phyloP scores from a whole-genome alignment of 2,888 invertebrate genomes.

The Metellina segmentata region DNA sequence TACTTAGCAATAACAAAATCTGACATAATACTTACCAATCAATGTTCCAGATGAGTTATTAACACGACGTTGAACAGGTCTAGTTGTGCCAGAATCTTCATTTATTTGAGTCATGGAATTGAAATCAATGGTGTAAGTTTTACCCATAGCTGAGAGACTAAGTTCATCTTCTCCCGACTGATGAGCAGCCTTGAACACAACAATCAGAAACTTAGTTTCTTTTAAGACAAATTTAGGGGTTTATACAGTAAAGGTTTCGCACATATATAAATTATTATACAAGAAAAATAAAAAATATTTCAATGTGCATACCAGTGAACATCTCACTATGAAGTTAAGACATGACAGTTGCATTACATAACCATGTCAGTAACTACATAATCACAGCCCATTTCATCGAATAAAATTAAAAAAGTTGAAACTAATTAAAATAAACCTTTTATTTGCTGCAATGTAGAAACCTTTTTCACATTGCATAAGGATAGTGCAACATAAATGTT shows the following conservation, averaged over 20 bases:
- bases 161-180: constrained; percentile 97
- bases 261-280: too few species aligned
- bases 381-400: too few species aligned
- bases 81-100: constrained; percentile 96
- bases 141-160: constrained; percentile 93
- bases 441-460: too few species aligned
- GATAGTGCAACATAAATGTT: too few species aligned
- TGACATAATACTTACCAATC: constrained; percentile 73
- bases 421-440: too few species aligned
- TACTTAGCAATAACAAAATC: neutral
- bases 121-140: constrained; percentile 97
- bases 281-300: neutral
- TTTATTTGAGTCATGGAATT: constrained; percentile 99
- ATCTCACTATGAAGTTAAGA: neutral
- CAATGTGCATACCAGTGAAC: neutral
- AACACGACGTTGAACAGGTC: constrained; percentile 92
- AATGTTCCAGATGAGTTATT: constrained; percentile 79
- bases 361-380: too few species aligned
- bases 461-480: too few species aligned
- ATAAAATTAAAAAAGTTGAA: too few species aligned
- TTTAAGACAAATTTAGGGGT: neutral
- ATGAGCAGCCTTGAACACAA: constrained; percentile 86
- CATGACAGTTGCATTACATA: neutral
- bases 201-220: neutral
- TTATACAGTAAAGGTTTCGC: too few species aligned